Evolutionary conservation across 2,113 vertebrate genomes (phyloP), one percentile per base, ranked within the genome.

Genomic region (Plestiodon gilberti): DNA sequence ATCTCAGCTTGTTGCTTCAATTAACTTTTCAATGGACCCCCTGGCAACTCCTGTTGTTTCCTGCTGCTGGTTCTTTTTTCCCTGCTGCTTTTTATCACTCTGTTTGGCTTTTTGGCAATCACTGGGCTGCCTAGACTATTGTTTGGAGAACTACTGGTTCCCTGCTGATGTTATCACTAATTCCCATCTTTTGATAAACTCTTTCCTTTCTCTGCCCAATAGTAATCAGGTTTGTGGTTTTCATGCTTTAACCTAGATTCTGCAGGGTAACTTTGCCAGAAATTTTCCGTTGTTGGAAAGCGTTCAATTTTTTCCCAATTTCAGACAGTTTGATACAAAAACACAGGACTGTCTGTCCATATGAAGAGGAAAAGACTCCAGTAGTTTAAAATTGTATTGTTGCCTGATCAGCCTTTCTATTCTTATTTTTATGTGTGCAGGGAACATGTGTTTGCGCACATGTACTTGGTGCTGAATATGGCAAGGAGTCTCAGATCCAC

Each of bases 81-180:
- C 91, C 90, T 76, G 74, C 92, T 94, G 94, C 5, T 89, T 92
- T 95, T 93, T 92, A 88, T 93, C 77, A 25, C 78, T 77, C n/a
- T 69, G 22, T 79, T 90, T 91, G 75, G 86, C 76, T 92, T 91
- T 71, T 83, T 89, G 85, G 87, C 93, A 89, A 94, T 92, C 91
- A 91, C 85, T 86, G 90, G n/a, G 85, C 90, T 92, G 87, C 80
- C 83, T 94, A 88, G 89, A 69, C 89, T 87, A 13, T 91, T 94
- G 78, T 95, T 93, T 91, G 86, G 65, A 94, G 73, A 85, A 82
- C 74, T 74, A 28, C 79, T 55, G 74, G 85, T 88, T 94, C 92
- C 95, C 94, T 93, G 89, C 92, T 94, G 94, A 87, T 95, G 95
- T 94, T 91, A 94, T 89, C 88, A 89, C 91, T 94, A 91, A 90